phyloP scores from a whole-genome alignment of 2,113 vertebrate genomes.

The Willisornis vidua region DNA sequence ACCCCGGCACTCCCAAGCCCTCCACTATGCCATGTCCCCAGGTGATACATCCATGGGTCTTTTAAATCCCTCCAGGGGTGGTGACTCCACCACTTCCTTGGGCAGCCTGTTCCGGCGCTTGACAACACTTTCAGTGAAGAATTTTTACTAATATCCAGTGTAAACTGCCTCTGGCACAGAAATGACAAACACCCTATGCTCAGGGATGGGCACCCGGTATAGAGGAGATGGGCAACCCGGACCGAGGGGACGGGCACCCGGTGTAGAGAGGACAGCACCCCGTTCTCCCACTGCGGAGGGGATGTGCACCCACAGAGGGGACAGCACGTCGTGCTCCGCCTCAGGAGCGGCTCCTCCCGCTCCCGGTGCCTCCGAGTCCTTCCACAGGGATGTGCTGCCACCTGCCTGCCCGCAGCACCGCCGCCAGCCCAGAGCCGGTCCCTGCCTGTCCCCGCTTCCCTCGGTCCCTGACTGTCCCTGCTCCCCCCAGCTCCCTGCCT shows the following conservation, averaged over 20 bases:
- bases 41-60: background rate
- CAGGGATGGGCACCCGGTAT: too few species aligned
- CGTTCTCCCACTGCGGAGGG: background rate
- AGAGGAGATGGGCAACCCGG: background rate
- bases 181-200: too few species aligned
- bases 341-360: background rate
- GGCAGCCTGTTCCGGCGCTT: background rate
- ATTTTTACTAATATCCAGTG: background rate
- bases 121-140: background rate
- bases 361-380: background rate
- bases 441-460: background rate
- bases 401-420: constrained; percentile 5
- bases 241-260: too few species aligned
- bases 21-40: too few species aligned
- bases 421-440: background rate
- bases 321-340: too few species aligned
- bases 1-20: background rate
- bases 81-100: background rate
- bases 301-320: background rate
- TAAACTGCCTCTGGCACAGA: background rate
- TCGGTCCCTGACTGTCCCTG: background rate
- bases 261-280: too few species aligned
- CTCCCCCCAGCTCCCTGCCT: background rate
- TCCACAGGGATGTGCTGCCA: constrained; percentile 38
- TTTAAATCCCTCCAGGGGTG: background rate